Percentiles rank a stretch among this genome's conserved stretches.
These are phyloP conservation scores for Sciaenops ocellatus DNA, from an alignment of 2,797 vertebrate genomes.

Conservation along the genomic window DNA sequence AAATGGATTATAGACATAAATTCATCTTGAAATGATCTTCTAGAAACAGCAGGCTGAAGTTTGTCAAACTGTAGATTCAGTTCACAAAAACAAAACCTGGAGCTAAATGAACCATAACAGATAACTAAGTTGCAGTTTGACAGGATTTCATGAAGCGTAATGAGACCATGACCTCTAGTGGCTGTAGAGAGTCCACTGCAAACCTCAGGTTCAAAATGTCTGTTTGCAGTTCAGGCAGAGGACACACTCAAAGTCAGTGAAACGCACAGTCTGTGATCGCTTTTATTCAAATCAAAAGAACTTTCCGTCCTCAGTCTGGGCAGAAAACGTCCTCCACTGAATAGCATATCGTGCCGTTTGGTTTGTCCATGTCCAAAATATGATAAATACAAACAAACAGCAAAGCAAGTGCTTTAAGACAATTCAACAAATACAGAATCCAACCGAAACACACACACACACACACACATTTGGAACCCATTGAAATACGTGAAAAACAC, in stretches of 20 bases:
- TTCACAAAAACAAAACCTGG: background rate
- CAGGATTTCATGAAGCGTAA: background rate
- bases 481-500: constrained; percentile 19
- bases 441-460: background rate
- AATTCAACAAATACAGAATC: constrained; percentile 11
- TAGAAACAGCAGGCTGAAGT: background rate
- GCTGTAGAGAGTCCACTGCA: background rate
- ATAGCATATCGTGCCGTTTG: background rate
- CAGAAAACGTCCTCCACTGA: background rate
- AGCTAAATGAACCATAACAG: background rate
- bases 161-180: constrained; percentile 37
- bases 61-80: background rate
- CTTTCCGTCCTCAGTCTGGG: background rate
- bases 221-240: background rate
- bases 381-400: constrained; percentile 45
- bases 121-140: background rate
- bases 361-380: constrained; percentile 7
- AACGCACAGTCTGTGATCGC: constrained; percentile 8
- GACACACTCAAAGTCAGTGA: constrained; percentile 20
- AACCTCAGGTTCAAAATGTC: background rate
- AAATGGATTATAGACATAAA: background rate
- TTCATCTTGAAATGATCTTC: background rate
- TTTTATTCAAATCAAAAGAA: constrained; percentile 71
- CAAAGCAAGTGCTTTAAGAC: constrained; percentile 9
- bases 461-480: constrained; percentile 23